These are phyloP conservation scores for Diabrotica virgifera DNA, from an alignment of 1,140 invertebrate genomes.

Conservation along the genomic window DNA sequence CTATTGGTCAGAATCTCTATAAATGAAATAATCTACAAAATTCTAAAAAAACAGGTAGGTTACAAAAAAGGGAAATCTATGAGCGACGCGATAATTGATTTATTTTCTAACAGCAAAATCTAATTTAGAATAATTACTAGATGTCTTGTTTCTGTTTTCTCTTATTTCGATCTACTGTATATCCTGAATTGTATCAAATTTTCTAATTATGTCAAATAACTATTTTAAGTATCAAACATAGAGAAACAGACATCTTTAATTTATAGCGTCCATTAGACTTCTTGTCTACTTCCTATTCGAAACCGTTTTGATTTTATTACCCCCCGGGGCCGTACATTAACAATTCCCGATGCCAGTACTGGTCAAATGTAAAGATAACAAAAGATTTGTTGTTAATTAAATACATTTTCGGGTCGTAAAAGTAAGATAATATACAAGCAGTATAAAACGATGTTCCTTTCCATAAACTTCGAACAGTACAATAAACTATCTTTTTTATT, in stretches of 20 bases:
- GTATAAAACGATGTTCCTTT: conserved; percentile 23
- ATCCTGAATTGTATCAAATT: no score
- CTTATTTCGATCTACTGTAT: no score
- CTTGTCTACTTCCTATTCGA: background rate
- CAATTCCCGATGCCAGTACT: conserved; percentile 4
- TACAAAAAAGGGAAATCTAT: no score
- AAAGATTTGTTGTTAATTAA: conserved; percentile 20
- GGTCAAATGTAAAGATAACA: conserved; percentile 18
- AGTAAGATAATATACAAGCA: conserved; percentile 23
- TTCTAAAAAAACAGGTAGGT: no score
- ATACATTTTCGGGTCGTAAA: conserved; percentile 18
- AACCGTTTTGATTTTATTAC: background rate
- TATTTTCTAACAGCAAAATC: no score
- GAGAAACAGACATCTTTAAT: background rate
- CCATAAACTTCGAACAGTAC: conserved; percentile 39
- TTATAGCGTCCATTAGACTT: background rate
- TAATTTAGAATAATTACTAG: no score
- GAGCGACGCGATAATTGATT: no score
- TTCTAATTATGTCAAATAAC: no score
- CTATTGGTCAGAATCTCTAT: no score
- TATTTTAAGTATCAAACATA: no score
- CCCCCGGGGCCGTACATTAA: background rate
- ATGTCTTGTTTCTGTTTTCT: no score
- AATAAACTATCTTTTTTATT: conserved; percentile 45
- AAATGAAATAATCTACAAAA: no score